These are phyloP conservation scores for Epizoanthus rinbou DNA, from an alignment of 92 coral and sea anemone genomes.

Conservation along the genomic window DNA sequence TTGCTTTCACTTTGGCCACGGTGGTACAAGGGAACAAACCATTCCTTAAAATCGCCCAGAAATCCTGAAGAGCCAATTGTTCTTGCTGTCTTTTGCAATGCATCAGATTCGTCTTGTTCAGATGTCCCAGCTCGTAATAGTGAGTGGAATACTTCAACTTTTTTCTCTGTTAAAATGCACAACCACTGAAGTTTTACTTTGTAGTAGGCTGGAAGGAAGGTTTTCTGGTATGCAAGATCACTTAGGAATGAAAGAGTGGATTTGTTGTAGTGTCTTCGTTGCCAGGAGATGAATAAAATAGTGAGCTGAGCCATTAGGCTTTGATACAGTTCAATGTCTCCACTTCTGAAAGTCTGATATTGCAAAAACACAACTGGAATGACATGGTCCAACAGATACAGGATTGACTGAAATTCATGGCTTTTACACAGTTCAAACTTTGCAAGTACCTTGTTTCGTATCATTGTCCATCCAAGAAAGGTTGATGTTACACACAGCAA, in stretches of 20 bases:
- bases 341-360: conserved; percentile 50
- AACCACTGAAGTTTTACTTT: conserved; percentile 51
- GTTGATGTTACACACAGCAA: no score
- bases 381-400: conserved; percentile 54
- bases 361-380: conserved; percentile 61
- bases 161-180: conserved; percentile 48
- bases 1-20: not conserved
- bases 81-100: not conserved
- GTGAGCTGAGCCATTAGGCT: conserved; percentile 55
- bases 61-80: no score
- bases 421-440: conserved; percentile 51
- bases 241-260: conserved; percentile 60
- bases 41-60: not conserved
- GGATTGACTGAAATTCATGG: conserved; percentile 40
- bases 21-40: not conserved
- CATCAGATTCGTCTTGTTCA: no score
- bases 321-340: conserved; percentile 10
- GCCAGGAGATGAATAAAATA: conserved; percentile 48
- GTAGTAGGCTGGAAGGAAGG: conserved; percentile 49
- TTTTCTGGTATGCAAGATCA: conserved; percentile 55
- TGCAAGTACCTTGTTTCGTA: conserved; percentile 44
- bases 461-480: no score
- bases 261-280: conserved; percentile 56
- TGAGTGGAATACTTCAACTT: conserved; percentile 60
- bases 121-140: no score